Percentiles rank a stretch among this genome's conserved stretches.
These are phyloP conservation scores for Heliconius ismenius DNA, from an alignment of 2,888 invertebrate genomes.

Conservation along the genomic window DNA sequence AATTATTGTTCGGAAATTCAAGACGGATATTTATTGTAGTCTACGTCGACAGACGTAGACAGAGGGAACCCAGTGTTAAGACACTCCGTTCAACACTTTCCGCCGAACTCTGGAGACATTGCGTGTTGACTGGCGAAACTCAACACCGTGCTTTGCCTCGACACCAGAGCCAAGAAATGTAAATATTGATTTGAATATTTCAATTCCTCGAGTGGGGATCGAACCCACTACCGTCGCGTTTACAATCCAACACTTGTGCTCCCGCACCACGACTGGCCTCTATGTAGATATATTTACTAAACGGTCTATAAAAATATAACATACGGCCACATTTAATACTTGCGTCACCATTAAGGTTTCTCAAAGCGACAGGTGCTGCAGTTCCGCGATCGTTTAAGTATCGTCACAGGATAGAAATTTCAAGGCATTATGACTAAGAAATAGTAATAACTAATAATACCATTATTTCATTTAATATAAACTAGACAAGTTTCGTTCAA, in stretches of 20 bases:
- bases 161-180: too few species aligned
- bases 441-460: slow-evolving; percentile 1
- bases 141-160: too few species aligned
- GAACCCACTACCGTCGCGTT: too few species aligned
- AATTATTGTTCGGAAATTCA: neutral
- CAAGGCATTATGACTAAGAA: slow-evolving; percentile 35
- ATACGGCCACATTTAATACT: slow-evolving; percentile 29
- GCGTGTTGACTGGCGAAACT: too few species aligned
- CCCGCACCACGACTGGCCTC: too few species aligned
- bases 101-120: too few species aligned
- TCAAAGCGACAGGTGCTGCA: slow-evolving; percentile 35
- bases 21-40: neutral
- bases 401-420: slow-evolving; percentile 24
- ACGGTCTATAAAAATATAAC: slow-evolving; percentile 3
- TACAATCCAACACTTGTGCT: too few species aligned
- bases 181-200: too few species aligned
- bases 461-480: slow-evolving; percentile 2
- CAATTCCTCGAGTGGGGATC: too few species aligned
- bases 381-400: slow-evolving; percentile 14
- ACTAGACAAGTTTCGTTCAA: neutral
- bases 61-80: too few species aligned
- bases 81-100: too few species aligned
- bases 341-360: slow-evolving; percentile 41
- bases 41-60: too few species aligned
- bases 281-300: neutral